phyloP scores from a whole-genome alignment of 2,888 invertebrate species.

The Dryomyza anilis region DNA sequence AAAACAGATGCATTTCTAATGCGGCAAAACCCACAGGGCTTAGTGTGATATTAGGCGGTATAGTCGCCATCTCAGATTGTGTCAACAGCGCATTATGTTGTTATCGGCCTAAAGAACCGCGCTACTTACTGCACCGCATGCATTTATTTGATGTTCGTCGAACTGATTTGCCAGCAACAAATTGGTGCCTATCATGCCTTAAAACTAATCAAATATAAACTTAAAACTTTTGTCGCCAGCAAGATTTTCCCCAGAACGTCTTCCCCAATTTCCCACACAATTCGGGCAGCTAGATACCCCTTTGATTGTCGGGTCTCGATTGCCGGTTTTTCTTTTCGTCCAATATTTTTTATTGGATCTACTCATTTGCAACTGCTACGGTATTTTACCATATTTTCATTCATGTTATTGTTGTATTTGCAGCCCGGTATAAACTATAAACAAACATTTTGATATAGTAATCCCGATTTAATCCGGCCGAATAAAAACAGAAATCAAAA shows the following conservation, averaged over 20 bases:
- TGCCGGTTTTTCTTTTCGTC: too few relatives aligned
- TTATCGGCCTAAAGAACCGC: neutral
- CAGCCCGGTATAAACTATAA: slow-evolving; percentile 50
- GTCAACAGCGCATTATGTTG: slow-evolving; percentile 10
- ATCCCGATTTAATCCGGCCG: slow-evolving; percentile 47
- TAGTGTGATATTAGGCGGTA: neutral
- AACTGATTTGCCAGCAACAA: too few relatives aligned
- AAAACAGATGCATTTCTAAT: neutral
- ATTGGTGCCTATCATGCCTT: too few relatives aligned
- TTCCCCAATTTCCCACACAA: too few relatives aligned
- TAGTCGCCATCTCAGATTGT: neutral
- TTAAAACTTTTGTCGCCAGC: neutral
- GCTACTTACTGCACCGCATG: neutral
- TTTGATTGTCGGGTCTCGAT: too few relatives aligned
- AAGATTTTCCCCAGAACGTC: neutral
- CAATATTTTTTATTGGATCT: too few relatives aligned
- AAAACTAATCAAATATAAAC: neutral
- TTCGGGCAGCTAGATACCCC: too few relatives aligned
- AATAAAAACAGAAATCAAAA: slow-evolving; percentile 35
- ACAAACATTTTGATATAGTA: slow-evolving; percentile 56
- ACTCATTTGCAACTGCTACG: neutral
- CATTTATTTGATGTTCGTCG: neutral
- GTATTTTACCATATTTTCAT: neutral
- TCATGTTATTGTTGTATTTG: slow-evolving; percentile 25
- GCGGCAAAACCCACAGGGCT: neutral